phyloP scores from a whole-genome alignment of 2,888 invertebrate genomes.

The Metallyticus violacea region DNA sequence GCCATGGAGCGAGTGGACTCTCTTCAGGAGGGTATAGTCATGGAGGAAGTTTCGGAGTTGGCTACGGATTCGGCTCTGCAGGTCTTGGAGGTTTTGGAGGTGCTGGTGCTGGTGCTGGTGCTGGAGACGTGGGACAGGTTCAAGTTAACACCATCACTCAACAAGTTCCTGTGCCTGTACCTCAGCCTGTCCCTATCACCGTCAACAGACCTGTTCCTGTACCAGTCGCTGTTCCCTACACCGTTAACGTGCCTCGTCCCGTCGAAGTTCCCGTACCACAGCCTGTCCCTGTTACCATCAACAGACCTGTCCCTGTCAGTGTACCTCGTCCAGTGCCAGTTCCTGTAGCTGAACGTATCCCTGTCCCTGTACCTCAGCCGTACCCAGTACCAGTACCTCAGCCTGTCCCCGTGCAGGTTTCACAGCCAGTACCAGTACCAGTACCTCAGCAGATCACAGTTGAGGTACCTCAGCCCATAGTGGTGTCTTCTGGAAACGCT shows the following conservation, averaged over 20 bases:
- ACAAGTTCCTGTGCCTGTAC: not conserved
- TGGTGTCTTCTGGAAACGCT: not conserved
- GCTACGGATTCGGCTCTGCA: not conserved
- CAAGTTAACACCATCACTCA: not conserved
- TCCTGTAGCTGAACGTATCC: not conserved
- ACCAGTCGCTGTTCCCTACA: not conserved
- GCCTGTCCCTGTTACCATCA: not conserved
- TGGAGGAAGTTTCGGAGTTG: not conserved
- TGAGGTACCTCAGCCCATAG: not conserved
- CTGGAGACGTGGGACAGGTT: not conserved
- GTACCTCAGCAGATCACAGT: not conserved
- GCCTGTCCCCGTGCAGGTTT: not conserved
- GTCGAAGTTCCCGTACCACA: not conserved
- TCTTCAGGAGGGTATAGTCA: not conserved
- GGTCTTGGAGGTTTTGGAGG: no score
- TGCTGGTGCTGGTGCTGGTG: not conserved
- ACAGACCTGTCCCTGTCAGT: not conserved
- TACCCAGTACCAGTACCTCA: not conserved
- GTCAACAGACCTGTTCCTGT: not conserved
- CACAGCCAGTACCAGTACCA: not conserved
- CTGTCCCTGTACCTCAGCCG: not conserved
- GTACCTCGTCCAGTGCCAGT: not conserved
- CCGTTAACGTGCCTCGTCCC: not conserved
- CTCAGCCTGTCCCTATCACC: not conserved
- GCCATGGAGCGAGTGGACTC: no score